Evolutionary conservation across 2,888 invertebrate genomes (phyloP).

Genomic region (Alcis repandata): DNA sequence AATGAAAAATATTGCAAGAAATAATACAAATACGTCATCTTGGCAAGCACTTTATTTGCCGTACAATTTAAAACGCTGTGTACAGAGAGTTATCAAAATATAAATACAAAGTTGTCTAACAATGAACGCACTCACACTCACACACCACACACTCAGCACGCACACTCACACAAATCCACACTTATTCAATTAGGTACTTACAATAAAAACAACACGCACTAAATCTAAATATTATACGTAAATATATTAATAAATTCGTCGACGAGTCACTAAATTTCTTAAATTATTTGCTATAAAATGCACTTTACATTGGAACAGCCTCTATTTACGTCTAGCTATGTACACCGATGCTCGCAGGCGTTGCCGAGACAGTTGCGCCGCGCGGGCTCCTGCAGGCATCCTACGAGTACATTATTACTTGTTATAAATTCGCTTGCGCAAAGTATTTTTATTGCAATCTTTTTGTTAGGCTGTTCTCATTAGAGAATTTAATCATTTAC

Average conservation of each 20-base stretch:
- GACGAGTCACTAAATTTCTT: constrained; percentile 40
- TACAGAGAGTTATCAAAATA: constrained; percentile 59
- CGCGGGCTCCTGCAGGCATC: no score
- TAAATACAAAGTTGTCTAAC: constrained; percentile 53
- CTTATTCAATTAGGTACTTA: constrained; percentile 36
- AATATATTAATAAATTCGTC: constrained; percentile 76
- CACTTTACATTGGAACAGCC: constrained; percentile 18
- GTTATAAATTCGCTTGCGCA: constrained; percentile 5
- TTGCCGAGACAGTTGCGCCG: not conserved
- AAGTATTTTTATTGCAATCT: not conserved
- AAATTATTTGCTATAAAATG: constrained; percentile 38
- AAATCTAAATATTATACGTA: constrained; percentile 38
- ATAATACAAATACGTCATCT: constrained; percentile 29
- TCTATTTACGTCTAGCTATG: not conserved
- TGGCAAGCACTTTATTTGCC: constrained; percentile 57
- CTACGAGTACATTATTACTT: not conserved
- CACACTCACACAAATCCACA: constrained; percentile 44
- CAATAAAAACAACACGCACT: constrained; percentile 39
- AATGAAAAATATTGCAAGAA: constrained; percentile 15
- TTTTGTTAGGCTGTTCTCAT: not conserved
- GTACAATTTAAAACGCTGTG: constrained; percentile 50
- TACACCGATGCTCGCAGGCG: not conserved
- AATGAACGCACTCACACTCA: constrained; percentile 41
- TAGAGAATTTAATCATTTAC: not conserved
- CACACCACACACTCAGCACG: constrained; percentile 43